Evolutionary conservation across 92 coral and sea anemone genomes (phyloP), one percentile per base, ranked within the genome.

Genomic region (Phenganax subtilis): DNA sequence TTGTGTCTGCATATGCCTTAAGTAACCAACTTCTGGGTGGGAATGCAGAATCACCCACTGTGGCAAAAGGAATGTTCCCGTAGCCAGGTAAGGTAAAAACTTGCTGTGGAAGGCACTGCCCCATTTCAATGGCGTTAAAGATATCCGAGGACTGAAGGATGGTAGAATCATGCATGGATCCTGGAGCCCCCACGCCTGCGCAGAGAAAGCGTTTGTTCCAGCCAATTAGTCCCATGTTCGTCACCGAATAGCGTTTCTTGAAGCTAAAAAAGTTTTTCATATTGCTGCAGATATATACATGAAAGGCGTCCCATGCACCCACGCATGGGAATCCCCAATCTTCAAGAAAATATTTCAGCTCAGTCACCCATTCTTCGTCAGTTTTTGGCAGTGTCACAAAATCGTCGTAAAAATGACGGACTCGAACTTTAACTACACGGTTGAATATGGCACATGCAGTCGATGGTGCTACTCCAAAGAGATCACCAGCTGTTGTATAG

Each of bases 301-400:
- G 82, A 57, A 87, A 86, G 68, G 85, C 89, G 9, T 82, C 89
- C 89, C 89, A 86, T 9, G 84, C 89, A 20, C 86, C 89, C 16
- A 75, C 82, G 55, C 88, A 81, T 0, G 85, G 88, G 54, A 81
- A 86, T 56, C 61, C 85, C 81, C 86, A 83, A 68, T 74, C 63
- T 75, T 83, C 81, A 0, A 83, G 6, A 74, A 83, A 83, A 12
- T 71, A 67, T 51, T 29, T 51, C 0, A 81, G 54, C n/a, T 81
- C 85, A 53, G 65, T 14, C 29, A 54, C 71, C 85, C 80, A 81
- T 67, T 84, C 87, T 55, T 64, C 83, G 8, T 81, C 82, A 52
- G 17, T 81, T 11, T 54, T 16, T 17, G 86, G 83, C 28, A 75
- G 79, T 47, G 6, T 8, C 9, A 69, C 83, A 70, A 75, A 86